A percentile compares a stretch with the other conserved stretches of the same genome.
These are phyloP conservation scores for Acanthosoma haemorrhoidale DNA, from an alignment of 2,888 invertebrate genomes.

Conservation along the genomic window DNA sequence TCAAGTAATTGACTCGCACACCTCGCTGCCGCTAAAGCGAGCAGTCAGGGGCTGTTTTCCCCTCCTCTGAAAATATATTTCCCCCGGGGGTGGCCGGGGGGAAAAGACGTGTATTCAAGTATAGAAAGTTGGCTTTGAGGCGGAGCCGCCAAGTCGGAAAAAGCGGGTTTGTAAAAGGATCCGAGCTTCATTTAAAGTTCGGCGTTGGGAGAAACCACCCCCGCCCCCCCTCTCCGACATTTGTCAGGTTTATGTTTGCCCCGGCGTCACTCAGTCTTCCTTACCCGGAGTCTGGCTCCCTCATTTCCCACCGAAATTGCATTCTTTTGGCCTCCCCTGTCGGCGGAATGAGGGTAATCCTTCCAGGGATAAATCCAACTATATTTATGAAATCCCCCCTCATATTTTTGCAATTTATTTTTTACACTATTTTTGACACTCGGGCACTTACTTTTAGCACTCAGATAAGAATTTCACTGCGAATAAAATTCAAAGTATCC, in stretches of 20 bases:
- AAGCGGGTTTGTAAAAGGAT: conserved; percentile 30
- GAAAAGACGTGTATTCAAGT: not conserved
- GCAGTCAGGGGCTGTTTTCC: not conserved
- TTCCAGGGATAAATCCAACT: conserved; percentile 21
- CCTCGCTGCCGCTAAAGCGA: not conserved
- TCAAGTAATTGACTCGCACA: not conserved
- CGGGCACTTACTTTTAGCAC: too few relatives aligned
- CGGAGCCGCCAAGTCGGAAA: conserved; percentile 26
- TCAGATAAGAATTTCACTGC: too few relatives aligned
- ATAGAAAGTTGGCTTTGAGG: conserved; percentile 20
- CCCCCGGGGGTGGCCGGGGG: not conserved
- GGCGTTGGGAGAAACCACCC: not conserved
- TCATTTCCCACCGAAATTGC: conserved; percentile 33
- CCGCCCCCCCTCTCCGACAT: conserved; percentile 20
- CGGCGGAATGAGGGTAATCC: conserved; percentile 30
- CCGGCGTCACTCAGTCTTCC: conserved; percentile 30
- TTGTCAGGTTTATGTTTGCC: conserved; percentile 32
- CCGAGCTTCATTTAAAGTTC: conserved; percentile 23
- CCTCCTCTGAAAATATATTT: not conserved
- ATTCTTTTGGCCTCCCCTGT: conserved; percentile 25
- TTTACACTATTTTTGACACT: too few relatives aligned
- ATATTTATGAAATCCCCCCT: conserved; percentile 18
- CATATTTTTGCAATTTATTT: conserved; percentile 27
- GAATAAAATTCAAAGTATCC: too few relatives aligned
- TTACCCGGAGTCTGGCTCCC: conserved; percentile 20